Evolutionary conservation across 2,113 vertebrate genomes (phyloP).

Genomic region (Muscicapa adusta): DNA sequence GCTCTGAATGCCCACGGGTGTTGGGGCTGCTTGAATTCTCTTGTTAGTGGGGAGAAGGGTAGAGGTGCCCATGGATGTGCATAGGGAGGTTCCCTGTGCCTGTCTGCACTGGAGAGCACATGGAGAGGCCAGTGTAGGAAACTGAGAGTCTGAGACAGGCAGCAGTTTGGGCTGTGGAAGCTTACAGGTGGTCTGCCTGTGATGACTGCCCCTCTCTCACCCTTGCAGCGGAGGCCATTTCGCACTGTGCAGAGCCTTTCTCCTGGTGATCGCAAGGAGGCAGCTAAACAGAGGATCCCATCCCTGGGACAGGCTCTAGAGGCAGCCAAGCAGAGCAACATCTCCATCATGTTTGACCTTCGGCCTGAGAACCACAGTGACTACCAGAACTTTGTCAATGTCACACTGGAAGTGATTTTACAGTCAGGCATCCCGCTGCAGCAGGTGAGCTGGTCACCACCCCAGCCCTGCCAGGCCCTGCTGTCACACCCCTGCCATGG

Average conservation of each 20-base stretch:
- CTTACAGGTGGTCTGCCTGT: not conserved
- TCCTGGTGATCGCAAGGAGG: conserved; percentile 46
- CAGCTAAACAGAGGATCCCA: conserved; percentile 73
- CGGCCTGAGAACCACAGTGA: conserved; percentile 69
- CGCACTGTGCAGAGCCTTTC: conserved; percentile 72
- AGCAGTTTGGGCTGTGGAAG: not conserved
- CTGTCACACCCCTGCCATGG: not conserved
- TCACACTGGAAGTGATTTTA: conserved; percentile 69
- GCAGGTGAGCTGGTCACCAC: conserved; percentile 68
- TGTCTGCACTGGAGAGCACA: not conserved
- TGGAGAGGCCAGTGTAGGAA: not conserved
- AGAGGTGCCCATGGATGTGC: not conserved
- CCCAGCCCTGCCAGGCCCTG: not conserved
- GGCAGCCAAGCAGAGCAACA: conserved; percentile 71
- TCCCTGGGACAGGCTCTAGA: conserved; percentile 70
- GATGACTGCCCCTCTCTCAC: not conserved
- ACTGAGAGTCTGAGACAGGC: not conserved
- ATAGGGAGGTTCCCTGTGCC: not conserved
- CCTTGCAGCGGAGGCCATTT: conserved; percentile 81
- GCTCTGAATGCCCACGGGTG: not conserved
- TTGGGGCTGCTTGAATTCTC: not conserved
- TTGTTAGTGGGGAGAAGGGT: not conserved
- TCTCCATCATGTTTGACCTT: conserved; percentile 88
- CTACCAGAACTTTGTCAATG: conserved; percentile 67
- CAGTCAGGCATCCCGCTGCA: conserved; percentile 63